A percentile compares a stretch with the other conserved stretches of the same genome.
These are phyloP conservation scores for Mugil cephalus DNA, from an alignment of 2,113 vertebrate genomes.

Conservation along the genomic window DNA sequence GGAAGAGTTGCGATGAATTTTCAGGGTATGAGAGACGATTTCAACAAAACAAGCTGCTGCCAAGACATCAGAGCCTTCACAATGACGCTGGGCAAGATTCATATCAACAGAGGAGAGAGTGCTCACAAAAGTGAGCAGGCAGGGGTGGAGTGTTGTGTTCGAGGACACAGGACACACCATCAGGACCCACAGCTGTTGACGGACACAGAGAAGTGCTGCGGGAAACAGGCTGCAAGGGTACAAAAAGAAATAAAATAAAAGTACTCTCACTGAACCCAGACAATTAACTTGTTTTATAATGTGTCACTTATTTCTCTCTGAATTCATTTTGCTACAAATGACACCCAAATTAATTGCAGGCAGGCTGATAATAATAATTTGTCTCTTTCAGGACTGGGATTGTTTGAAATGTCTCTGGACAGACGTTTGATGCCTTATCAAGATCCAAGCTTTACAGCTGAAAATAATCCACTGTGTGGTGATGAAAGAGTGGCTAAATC, in stretches of 20 bases:
- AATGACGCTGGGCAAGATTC: constrained; percentile 1
- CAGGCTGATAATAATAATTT: constrained; percentile 56
- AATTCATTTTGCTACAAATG: constrained; percentile 60
- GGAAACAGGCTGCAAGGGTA: constrained; percentile 27
- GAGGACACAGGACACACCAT: constrained; percentile 27
- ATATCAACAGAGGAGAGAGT: not conserved
- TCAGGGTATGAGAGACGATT: not conserved
- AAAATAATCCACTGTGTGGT: constrained; percentile 68
- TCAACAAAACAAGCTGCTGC: constrained; percentile 13
- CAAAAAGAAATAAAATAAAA: constrained; percentile 10
- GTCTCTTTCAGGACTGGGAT: constrained; percentile 58
- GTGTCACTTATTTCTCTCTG: constrained; percentile 47
- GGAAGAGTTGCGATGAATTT: constrained; percentile 2
- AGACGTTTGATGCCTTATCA: constrained; percentile 68
- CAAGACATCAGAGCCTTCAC: constrained; percentile 2
- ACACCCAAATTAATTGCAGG: constrained; percentile 68
- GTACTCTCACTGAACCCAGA: not conserved
- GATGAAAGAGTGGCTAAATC: constrained; percentile 71
- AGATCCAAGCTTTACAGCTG: constrained; percentile 57
- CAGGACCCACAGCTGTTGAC: constrained; percentile 34
- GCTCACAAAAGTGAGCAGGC: not conserved
- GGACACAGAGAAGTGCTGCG: constrained; percentile 13
- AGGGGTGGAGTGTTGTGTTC: not conserved
- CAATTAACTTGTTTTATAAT: constrained; percentile 56
- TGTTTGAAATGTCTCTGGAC: constrained; percentile 69